phyloP scores from a whole-genome alignment of 2,113 vertebrate species.

The Pyrgilauda ruficollis region DNA sequence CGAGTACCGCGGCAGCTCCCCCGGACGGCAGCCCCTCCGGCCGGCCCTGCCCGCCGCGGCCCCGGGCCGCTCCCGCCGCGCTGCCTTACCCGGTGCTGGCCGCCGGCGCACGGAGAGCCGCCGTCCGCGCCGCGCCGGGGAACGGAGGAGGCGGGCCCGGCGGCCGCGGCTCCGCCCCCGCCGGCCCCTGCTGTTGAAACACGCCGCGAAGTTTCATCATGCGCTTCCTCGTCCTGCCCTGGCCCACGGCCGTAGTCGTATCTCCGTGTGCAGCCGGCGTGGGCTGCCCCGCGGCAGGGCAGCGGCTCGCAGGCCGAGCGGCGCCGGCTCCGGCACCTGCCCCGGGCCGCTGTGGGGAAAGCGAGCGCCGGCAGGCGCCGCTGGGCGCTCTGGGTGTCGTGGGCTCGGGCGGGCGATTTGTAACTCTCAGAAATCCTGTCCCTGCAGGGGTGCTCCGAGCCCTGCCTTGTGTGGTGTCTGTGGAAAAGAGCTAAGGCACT shows the following conservation, averaged over 20 bases:
- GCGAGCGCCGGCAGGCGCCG: accelerated
- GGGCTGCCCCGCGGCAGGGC: too few species aligned
- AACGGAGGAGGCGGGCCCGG: not conserved
- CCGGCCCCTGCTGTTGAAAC: not conserved
- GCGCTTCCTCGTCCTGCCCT: too few species aligned
- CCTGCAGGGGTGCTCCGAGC: accelerated
- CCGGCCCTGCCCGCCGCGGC: not conserved
- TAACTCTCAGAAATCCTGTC: accelerated
- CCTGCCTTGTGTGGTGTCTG: accelerated
- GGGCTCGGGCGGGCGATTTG: accelerated
- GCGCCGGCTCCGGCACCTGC: accelerated
- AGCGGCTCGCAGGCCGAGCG: too few species aligned
- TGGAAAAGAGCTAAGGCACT: accelerated
- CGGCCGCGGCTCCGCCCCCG: not conserved
- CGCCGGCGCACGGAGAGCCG: not conserved
- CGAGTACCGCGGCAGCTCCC: not conserved
- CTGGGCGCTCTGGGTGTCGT: accelerated
- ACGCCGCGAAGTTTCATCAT: constrained; percentile 29
- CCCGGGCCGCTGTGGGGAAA: accelerated
- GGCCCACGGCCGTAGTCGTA: accelerated
- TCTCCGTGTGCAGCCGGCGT: accelerated
- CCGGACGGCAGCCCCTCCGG: not conserved
- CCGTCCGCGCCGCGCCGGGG: not conserved
- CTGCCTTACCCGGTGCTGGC: not conserved
- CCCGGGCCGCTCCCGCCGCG: not conserved